phyloP scores from a whole-genome alignment of 2,797 vertebrate genomes.

The Margarornis squamiger region DNA sequence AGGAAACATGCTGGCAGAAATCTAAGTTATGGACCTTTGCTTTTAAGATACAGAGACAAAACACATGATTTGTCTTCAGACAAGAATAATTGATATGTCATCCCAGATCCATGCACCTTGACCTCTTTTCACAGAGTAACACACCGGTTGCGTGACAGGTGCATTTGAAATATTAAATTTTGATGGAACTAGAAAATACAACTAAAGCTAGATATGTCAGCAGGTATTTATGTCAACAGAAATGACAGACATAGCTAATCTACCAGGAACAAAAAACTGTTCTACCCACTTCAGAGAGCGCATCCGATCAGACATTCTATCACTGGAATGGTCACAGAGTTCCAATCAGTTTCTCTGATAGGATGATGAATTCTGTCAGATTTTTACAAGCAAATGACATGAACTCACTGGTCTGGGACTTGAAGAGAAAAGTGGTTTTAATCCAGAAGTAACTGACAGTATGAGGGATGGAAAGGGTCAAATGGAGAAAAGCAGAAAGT shows the following conservation, averaged over 20 bases:
- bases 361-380: conserved; percentile 1
- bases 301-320: background rate
- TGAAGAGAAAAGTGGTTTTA: conserved; percentile 35
- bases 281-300: background rate
- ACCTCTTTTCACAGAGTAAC: conserved; percentile 9
- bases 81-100: conserved; percentile 22
- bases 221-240: background rate
- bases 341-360: background rate
- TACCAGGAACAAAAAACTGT: background rate
- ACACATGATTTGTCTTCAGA: conserved; percentile 20
- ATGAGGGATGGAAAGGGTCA: conserved; percentile 18
- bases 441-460: conserved; percentile 38
- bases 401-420: background rate
- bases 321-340: background rate
- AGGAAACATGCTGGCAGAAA: background rate
- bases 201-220: background rate
- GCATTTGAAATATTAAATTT: conserved; percentile 46
- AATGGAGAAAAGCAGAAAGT: background rate
- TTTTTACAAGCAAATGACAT: conserved; percentile 25
- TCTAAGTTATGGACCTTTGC: background rate
- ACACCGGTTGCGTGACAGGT: background rate
- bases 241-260: conserved; percentile 1
- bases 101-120: conserved; percentile 10
- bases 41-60: background rate
- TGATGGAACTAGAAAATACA: background rate